Conservation (phyloP, 2,888 invertebrate genomes). For the Sicus ferrugineus region DNA sequence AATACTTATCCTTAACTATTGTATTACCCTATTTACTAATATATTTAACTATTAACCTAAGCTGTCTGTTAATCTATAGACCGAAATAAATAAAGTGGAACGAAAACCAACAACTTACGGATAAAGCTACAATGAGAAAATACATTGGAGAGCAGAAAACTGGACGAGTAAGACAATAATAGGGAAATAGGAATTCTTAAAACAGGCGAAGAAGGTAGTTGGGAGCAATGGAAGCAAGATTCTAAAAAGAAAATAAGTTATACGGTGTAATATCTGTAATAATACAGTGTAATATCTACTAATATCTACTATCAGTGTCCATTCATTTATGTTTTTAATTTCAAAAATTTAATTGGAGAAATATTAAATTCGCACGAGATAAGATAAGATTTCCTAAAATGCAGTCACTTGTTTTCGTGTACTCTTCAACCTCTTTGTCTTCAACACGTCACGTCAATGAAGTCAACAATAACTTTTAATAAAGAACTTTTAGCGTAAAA, state of each 20-base stretch:
- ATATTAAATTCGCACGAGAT: not conserved
- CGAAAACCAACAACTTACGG: too few species aligned
- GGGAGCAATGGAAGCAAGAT: not conserved
- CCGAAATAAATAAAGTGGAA: too few species aligned
- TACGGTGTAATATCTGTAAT: too few species aligned
- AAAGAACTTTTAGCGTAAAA: conserved; percentile 41
- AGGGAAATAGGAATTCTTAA: not conserved
- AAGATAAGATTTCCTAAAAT: not conserved
- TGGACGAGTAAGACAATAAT: not conserved
- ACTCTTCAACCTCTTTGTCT: not conserved
- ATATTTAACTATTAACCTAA: too few species aligned
- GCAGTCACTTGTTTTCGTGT: too few species aligned
- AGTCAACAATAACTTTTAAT: conserved; percentile 47
- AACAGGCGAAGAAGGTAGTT: not conserved
- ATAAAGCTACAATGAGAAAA: too few species aligned
- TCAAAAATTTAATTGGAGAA: not conserved
- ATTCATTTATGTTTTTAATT: not conserved
- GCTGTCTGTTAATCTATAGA: too few species aligned
- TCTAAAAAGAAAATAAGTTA: not conserved
- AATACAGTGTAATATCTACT: too few species aligned
- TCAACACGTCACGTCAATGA: conserved; percentile 27
- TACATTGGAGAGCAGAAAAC: too few species aligned
- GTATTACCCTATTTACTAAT: too few species aligned
- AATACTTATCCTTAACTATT: too few species aligned
- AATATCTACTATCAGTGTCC: too few species aligned